A percentile compares a stretch with the other conserved stretches of the same genome.
Evolutionary conservation across 2,797 vertebrate genomes (phyloP).

Genomic region (Antrozous pallidus): DNA sequence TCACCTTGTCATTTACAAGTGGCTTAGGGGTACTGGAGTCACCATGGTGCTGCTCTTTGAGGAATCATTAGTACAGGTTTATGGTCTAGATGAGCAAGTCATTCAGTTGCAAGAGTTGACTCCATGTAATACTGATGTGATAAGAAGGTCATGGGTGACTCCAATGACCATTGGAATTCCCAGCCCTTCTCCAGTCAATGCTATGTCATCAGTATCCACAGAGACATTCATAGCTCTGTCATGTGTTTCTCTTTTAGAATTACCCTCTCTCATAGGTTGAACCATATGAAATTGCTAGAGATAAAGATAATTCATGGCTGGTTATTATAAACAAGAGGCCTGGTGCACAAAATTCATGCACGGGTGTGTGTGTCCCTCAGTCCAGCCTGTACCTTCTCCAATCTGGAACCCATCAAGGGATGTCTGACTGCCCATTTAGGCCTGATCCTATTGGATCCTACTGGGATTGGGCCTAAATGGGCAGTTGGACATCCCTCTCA

Average conservation of each 20-base stretch:
- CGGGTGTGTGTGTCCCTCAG: no score
- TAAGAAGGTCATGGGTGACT: background rate
- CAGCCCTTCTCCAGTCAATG: background rate
- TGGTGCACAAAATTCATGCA: no score
- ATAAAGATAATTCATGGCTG: background rate
- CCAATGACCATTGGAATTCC: background rate
- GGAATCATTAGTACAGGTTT: background rate
- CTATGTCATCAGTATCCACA: fast-evolving
- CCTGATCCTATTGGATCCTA: no score
- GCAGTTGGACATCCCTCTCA: no score
- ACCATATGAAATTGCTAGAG: background rate
- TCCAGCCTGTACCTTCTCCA: no score
- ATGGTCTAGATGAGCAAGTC: background rate
- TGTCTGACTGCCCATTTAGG: no score
- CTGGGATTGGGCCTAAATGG: no score
- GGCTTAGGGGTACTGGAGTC: background rate
- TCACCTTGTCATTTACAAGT: background rate
- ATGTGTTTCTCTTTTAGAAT: background rate
- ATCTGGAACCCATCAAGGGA: no score
- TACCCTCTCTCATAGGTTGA: background rate
- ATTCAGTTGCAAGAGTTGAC: background rate
- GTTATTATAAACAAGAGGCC: background rate
- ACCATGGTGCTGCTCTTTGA: background rate
- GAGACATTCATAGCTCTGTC: fast-evolving
- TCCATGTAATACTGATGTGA: background rate